These are phyloP conservation scores for Ashinkailepas kermadecensis DNA, from an alignment of 2,888 invertebrate species.

Conservation along the genomic window DNA sequence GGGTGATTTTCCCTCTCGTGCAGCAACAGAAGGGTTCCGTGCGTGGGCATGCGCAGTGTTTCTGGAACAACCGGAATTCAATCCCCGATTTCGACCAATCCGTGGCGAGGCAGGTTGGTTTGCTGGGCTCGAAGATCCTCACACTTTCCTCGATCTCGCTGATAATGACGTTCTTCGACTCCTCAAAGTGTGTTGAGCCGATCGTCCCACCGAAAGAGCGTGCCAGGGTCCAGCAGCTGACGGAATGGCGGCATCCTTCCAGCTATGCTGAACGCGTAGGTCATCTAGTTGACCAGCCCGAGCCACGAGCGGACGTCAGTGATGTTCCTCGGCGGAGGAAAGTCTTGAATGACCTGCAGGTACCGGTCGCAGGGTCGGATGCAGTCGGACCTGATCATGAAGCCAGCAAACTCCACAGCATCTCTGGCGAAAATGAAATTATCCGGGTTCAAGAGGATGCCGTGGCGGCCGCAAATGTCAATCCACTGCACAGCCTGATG, in stretches of 20 bases:
- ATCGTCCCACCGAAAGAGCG: not conserved
- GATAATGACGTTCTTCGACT: constrained; percentile 25
- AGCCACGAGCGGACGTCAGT: constrained; percentile 26
- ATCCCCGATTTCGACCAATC: too few species aligned
- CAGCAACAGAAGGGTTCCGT: not conserved
- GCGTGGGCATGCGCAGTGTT: constrained; percentile 3
- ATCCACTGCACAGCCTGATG: too few species aligned
- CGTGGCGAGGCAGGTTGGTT: constrained; percentile 23
- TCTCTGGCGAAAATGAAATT: too few species aligned
- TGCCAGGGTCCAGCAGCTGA: constrained; percentile 15
- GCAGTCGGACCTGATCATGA: too few species aligned
- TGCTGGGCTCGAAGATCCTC: constrained; percentile 10
- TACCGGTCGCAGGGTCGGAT: too few species aligned
- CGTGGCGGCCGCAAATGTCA: too few species aligned
- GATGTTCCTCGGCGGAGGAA: constrained; percentile 22
- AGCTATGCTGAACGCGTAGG: constrained; percentile 24
- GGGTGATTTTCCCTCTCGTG: not conserved
- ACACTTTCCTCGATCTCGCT: not conserved
- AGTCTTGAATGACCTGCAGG: constrained; percentile 21
- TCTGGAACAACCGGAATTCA: constrained; percentile 25
- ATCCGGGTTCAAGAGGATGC: too few species aligned
- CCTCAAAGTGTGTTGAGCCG: constrained; percentile 20
- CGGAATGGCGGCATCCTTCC: constrained; percentile 11
- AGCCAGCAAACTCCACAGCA: too few species aligned
- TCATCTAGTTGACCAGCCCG: constrained; percentile 26